Conservation (phyloP, 2,113 vertebrate species). For the Chroicocephalus ridibundus region DNA sequence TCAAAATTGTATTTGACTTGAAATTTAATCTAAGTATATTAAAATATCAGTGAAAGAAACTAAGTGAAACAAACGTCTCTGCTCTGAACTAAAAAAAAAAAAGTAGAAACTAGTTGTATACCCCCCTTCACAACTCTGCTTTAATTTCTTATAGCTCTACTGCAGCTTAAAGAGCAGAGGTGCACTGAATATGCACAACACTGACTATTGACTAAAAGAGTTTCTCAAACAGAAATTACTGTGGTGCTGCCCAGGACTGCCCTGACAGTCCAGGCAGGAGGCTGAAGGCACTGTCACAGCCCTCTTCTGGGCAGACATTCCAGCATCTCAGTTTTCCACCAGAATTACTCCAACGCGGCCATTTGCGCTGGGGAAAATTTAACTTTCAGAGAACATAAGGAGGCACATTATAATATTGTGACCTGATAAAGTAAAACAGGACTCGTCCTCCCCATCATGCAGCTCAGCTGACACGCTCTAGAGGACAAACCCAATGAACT, state of each 20-base stretch:
- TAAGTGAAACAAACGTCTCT: not conserved
- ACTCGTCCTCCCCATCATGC: not conserved
- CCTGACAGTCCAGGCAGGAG: not conserved
- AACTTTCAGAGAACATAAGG: not conserved
- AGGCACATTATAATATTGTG: not conserved
- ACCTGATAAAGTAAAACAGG: not conserved
- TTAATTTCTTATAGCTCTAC: not conserved
- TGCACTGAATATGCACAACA: not conserved
- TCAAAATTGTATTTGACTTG: not conserved
- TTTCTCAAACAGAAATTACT: not conserved
- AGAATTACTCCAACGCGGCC: not conserved
- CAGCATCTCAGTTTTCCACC: not conserved
- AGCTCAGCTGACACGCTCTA: constrained; percentile 29
- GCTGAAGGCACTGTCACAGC: not conserved
- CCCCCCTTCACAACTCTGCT: not conserved
- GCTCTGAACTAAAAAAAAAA: not conserved
- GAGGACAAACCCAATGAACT: constrained; percentile 57
- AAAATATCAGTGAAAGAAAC: not conserved
- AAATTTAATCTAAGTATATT: not conserved
- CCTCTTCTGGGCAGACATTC: not conserved
- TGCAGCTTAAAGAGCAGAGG: not conserved
- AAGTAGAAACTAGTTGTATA: not conserved
- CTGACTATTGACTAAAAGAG: not conserved
- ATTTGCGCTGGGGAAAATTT: not conserved
- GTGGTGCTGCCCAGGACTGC: not conserved